Base-by-base conservation (phyloP, 64 coral and sea anemone species). In the Astreopora myriophthalma region DNA sequence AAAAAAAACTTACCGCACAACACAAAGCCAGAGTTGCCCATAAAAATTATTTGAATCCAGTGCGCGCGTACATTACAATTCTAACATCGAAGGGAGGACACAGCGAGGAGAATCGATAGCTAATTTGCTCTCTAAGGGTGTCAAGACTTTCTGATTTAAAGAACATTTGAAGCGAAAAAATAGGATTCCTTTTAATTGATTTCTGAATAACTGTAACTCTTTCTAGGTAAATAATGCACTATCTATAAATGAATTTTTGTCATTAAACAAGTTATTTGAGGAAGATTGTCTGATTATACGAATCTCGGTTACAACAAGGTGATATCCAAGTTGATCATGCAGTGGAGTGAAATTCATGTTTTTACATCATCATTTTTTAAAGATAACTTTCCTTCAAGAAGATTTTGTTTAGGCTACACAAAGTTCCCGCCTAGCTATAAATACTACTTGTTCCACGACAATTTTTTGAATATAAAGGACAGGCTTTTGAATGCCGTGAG, bases 141-240 rank as follows among this genome's bases (percentile, higher is more conserved):
- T 63, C 0, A 20, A 83, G 57, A 64, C n/a, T 83, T 64, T 39
- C 12, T 63, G 10, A n/a, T 57, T 65, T 83, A 55, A 83, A 83
- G 79, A 64, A 8, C 79, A 38, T 64, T 38, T 37, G 55, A 37
- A 34, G 33, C 17, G 19, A 20, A 16, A 64, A 65, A 83, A 83
- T 57, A 64, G 31, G 34, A 64, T 61, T 65, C 20, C 27, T 14
- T 23, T 55, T 61, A 80, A 61, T 80, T 64, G 57, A 83, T 83
- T 83, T 23, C 23, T 83, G 57, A 63, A 83, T 83, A 39, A 37
- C 79, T 64, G 79, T 83, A 83, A 63, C 79, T 11, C 25, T 83
- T 64, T 83, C 52, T 83, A 22, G 55, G 3, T 65, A 23, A 64
- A 62, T 83, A 57, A 83, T 64, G 16, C 28, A 81, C 49, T 83